Base-by-base conservation (phyloP, 1,140 invertebrate species). In the Oryzaephilus surinamensis region DNA sequence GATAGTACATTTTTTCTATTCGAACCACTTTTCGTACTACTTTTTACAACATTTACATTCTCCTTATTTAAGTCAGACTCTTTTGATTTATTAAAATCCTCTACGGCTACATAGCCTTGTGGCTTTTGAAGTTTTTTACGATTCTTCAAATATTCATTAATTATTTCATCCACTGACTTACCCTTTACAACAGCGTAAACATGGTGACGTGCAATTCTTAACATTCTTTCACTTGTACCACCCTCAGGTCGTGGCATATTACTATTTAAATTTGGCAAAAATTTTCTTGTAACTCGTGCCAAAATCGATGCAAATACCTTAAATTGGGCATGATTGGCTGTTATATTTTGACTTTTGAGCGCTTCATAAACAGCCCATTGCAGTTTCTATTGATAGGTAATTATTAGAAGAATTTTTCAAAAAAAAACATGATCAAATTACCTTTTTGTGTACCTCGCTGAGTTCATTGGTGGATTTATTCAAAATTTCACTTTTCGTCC, bases 321-420 rank as follows among this genome's bases (percentile, higher is more conserved):
- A 59, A 79, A 81, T n/a, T 72, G 60, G 0, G 73, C 66, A 52
- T 78, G 73, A 3, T 58, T 66, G 63, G 76, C 69, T 1, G 65
- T 66, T 46, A 79, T 74, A n/a, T 74, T 74, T 60, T 74, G 74
- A 12, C 60, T 57, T 16, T 74, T 63, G 12, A 82, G 57, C 1
- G 77, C 75, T 51, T 77, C 72, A 1, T 75, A 71, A 23, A 81
- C 74, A 0, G 77, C 77, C 77, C 76, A 81, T 8, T 79, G 54
- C 32, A 81, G 61, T 67, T 82, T 82, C 77, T n/a, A n/a, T n/a
- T n/a, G n/a, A n/a, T n/a, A n/a, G 80, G 49, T 31, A 62, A 69
- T 42, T 41, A 57, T 43, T 33, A 45, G 7, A 24, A 24, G 0
- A 12, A 21, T 6, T 31, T 34, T 8, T 32, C 6, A 32, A 13